phyloP scores from a whole-genome alignment of 2,888 invertebrate genomes.

The Agonopterix alstromeriana region DNA sequence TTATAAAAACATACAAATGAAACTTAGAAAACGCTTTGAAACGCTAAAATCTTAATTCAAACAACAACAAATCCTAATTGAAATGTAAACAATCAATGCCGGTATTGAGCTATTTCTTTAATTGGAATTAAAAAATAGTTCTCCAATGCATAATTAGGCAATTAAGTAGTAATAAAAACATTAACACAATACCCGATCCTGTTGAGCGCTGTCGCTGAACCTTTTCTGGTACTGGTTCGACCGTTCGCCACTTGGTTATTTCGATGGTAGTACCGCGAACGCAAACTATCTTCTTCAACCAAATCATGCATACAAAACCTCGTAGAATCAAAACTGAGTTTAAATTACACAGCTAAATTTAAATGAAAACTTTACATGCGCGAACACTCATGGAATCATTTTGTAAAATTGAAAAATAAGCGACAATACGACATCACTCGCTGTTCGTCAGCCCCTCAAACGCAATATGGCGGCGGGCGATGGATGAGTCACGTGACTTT shows the following conservation, averaged over 20 bases:
- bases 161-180: slow-evolving; percentile 3
- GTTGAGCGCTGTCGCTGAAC: slow-evolving; percentile 34
- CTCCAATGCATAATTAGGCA: background rate
- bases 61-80: slow-evolving; percentile 4
- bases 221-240: slow-evolving; percentile 46
- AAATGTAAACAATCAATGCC: slow-evolving; percentile 48
- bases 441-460: slow-evolving; percentile 27
- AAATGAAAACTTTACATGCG: slow-evolving; percentile 5
- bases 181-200: slow-evolving; percentile 26
- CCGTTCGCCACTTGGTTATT: slow-evolving; percentile 53
- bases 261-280: slow-evolving; percentile 50
- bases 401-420: slow-evolving; percentile 36
- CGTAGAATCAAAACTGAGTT: background rate
- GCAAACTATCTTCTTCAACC: slow-evolving; percentile 16
- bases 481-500: slow-evolving; percentile 45
- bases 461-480: slow-evolving; percentile 56
- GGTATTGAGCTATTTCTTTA: slow-evolving; percentile 19
- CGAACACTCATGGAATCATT: slow-evolving; percentile 20
- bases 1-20: no score
- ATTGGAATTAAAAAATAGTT: background rate
- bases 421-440: slow-evolving; percentile 39
- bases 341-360: slow-evolving; percentile 4
- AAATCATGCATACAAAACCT: slow-evolving; percentile 17
- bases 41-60: background rate
- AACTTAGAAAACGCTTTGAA: no score